These are phyloP conservation scores for Tethya wilhelma DNA, from an alignment of 37 sponge, comb jelly and placozoan species.

Conservation along the genomic window DNA sequence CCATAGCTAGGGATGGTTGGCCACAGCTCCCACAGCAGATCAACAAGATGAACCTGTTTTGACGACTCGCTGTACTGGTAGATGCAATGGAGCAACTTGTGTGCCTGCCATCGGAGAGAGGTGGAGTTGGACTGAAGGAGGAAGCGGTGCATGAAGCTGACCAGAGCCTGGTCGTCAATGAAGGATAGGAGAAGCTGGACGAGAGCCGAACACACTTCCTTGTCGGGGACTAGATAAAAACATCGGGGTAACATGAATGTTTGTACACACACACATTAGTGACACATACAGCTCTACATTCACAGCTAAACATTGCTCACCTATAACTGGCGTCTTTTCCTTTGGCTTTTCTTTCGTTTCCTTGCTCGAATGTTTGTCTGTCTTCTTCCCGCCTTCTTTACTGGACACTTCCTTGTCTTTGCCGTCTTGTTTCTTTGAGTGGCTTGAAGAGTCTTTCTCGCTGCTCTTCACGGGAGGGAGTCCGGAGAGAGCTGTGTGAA, in stretches of 20 bases:
- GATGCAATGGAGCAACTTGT: conserved; percentile 60
- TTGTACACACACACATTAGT: too few relatives aligned
- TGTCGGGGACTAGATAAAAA: conserved; percentile 25
- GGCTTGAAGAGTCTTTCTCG: not conserved
- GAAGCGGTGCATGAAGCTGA: conserved; percentile 53
- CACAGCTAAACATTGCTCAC: too few relatives aligned
- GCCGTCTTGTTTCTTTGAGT: not conserved
- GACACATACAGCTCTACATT: too few relatives aligned
- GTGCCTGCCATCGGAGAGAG: conserved; percentile 77
- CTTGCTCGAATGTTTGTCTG: too few relatives aligned
- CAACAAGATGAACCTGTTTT: conserved; percentile 43
- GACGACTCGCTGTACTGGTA: conserved; percentile 13
- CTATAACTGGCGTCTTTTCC: too few relatives aligned
- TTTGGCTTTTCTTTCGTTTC: conserved; percentile 14
- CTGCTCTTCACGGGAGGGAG: conserved; percentile 3
- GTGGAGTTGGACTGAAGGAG: conserved; percentile 82
- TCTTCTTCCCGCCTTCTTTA: not conserved
- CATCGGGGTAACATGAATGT: too few relatives aligned
- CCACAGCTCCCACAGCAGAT: conserved; percentile 84
- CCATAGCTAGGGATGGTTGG: conserved; percentile 75
- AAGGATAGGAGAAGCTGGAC: conserved; percentile 51
- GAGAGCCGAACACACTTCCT: conserved; percentile 35
- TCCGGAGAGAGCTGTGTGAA: conserved; percentile 76
- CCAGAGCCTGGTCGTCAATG: conserved; percentile 36
- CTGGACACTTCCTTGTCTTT: conserved; percentile 26